phyloP scores from a whole-genome alignment of 2,888 invertebrate genomes.

The Pheosia tremula region DNA sequence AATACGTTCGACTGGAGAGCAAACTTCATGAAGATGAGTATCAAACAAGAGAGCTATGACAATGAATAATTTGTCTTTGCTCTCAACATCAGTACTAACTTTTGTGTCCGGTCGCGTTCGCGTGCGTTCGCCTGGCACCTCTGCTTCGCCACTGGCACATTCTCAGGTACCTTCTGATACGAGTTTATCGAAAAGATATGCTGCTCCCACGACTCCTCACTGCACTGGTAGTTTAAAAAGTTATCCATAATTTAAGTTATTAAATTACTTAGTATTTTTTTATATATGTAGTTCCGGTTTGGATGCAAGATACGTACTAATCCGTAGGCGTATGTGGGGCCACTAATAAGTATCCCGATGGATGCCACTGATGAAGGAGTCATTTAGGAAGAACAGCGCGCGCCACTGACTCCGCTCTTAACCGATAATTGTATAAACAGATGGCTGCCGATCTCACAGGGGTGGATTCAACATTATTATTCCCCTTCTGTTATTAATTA shows the following conservation, averaged over 20 bases:
- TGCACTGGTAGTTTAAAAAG: conserved; percentile 63
- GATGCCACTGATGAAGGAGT: conserved; percentile 77
- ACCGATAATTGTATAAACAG: conserved; percentile 84
- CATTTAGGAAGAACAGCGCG: conserved; percentile 83
- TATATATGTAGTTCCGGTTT: conserved; percentile 19
- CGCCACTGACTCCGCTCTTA: conserved; percentile 77
- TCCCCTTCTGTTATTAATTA: neutral
- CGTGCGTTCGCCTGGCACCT: conserved; percentile 92
- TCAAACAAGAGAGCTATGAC: too few relatives aligned
- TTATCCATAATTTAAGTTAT: conserved; percentile 59
- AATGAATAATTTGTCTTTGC: neutral
- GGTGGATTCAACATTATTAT: conserved; percentile 45
- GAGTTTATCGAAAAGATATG: conserved; percentile 51
- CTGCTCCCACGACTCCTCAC: conserved; percentile 67
- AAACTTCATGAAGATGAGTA: too few relatives aligned
- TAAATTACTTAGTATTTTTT: neutral
- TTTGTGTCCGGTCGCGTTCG: conserved; percentile 92
- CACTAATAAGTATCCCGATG: conserved; percentile 74
- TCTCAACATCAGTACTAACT: conserved; percentile 82
- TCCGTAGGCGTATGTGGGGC: conserved; percentile 57
- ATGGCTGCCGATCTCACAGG: conserved; percentile 70
- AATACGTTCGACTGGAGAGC: too few relatives aligned
- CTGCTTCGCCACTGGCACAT: conserved; percentile 81
- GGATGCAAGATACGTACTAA: conserved; percentile 65
- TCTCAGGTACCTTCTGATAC: conserved; percentile 52